phyloP scores from a whole-genome alignment of 2,797 vertebrate species.

The Saguinus oedipus region DNA sequence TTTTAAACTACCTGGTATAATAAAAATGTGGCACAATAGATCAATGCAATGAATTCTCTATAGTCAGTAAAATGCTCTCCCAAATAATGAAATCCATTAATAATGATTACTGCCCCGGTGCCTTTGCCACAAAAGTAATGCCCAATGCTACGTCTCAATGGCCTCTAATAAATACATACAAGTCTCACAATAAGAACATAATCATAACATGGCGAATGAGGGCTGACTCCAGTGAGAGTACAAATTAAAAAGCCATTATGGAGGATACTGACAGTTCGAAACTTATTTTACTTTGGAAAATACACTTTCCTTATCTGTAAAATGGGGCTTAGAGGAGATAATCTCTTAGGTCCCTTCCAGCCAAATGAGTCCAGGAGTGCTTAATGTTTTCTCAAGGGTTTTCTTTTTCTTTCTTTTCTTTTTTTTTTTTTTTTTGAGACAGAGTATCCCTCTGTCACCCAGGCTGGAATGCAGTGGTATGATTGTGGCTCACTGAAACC shows the following conservation, averaged over 20 bases:
- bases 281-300: background rate
- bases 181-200: conserved; percentile 37
- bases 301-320: conserved; percentile 20
- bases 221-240: background rate
- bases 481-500: background rate
- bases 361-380: background rate
- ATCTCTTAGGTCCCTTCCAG: background rate
- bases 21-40: conserved; percentile 59
- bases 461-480: background rate
- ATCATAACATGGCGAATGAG: background rate
- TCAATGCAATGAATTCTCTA: conserved; percentile 61
- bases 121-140: conserved; percentile 62
- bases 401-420: background rate
- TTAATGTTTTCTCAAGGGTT: conserved; percentile 43
- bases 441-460: background rate
- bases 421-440: background rate
- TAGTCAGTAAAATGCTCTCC: conserved; percentile 61
- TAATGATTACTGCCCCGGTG: conserved; percentile 55
- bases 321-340: background rate
- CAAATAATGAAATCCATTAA: conserved; percentile 75
- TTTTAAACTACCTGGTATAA: conserved; percentile 71
- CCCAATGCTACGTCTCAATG: conserved; percentile 55
- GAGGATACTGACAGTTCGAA: background rate
- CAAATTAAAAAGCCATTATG: conserved; percentile 12
- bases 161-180: conserved; percentile 60